Evolutionary conservation across 2,797 vertebrate species (phyloP).

Genomic region (Cyprinodon diabolis): DNA sequence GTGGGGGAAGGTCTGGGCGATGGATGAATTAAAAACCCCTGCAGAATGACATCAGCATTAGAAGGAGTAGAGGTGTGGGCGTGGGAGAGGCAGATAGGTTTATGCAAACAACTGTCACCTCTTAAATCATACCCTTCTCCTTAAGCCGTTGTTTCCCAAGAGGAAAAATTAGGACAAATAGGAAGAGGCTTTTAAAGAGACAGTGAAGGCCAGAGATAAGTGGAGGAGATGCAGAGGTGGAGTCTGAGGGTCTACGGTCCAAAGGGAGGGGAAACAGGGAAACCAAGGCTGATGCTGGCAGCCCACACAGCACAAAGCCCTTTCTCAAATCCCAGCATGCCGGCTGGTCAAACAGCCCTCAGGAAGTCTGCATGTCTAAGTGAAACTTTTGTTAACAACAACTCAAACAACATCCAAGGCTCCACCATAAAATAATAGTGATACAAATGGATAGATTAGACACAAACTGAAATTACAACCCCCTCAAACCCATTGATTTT

Average conservation of each 20-base stretch:
- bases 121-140: conserved; percentile 68
- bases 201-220: conserved; percentile 22
- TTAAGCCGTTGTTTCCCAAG: conserved; percentile 45
- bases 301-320: conserved; percentile 72
- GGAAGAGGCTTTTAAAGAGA: conserved; percentile 56
- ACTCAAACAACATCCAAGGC: conserved; percentile 32
- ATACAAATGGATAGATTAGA: conserved; percentile 24
- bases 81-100: conserved; percentile 42
- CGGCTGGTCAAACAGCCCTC: conserved; percentile 55
- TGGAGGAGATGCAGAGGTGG: conserved; percentile 17
- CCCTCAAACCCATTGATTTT: conserved; percentile 9
- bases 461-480: conserved; percentile 16
- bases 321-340: conserved; percentile 54
- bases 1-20: conserved; percentile 37
- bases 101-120: conserved; percentile 47
- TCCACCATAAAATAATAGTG: conserved; percentile 16
- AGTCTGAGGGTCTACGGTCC: conserved; percentile 55
- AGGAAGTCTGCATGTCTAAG: conserved; percentile 61
- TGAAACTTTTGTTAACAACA: conserved; percentile 60
- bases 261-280: conserved; percentile 63
- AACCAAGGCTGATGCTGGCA: conserved; percentile 66
- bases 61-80: conserved; percentile 41
- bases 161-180: conserved; percentile 46
- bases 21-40: conserved; percentile 71
- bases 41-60: conserved; percentile 78